Evolutionary conservation across 2,797 vertebrate species (phyloP).

Genomic region (Pseudochirops corinnae): DNA sequence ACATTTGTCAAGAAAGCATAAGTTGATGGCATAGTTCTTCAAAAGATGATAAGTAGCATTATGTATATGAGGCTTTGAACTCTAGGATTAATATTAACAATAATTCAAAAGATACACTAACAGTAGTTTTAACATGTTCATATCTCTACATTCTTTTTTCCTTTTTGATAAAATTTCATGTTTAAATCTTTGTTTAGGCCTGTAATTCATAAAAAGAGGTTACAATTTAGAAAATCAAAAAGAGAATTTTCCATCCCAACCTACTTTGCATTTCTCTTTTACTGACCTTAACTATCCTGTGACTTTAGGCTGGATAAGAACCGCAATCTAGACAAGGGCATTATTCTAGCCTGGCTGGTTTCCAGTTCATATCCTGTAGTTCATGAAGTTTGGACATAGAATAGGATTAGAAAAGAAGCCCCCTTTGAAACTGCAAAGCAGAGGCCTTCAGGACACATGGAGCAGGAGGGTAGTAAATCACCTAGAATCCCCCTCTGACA

Average conservation of each 20-base stretch:
- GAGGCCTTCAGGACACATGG: conserved; percentile 71
- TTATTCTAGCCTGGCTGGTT: conserved; percentile 72
- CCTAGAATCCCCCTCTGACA: conserved; percentile 69
- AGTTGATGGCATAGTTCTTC: conserved; percentile 11
- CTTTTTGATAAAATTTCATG: conserved; percentile 3
- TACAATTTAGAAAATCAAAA: conserved; percentile 45
- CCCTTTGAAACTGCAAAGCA: conserved; percentile 78
- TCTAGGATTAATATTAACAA: conserved; percentile 32
- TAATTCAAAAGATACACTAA: conserved; percentile 16
- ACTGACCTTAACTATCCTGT: conserved; percentile 8
- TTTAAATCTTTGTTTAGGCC: conserved; percentile 38
- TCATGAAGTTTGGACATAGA: conserved; percentile 76
- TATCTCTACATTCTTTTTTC: conserved; percentile 38
- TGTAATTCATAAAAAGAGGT: background rate
- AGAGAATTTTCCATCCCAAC: conserved; percentile 53
- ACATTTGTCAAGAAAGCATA: conserved; percentile 67
- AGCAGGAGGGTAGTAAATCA: conserved; percentile 66
- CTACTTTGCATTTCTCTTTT: conserved; percentile 50
- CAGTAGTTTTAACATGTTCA: conserved; percentile 14
- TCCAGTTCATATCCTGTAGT: conserved; percentile 83
- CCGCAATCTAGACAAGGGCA: conserved; percentile 57
- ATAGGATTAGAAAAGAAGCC: conserved; percentile 76
- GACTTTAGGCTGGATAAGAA: conserved; percentile 68
- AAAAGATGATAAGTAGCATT: conserved; percentile 55
- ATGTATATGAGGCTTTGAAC: conserved; percentile 13